phyloP scores from a whole-genome alignment of 2,888 invertebrate species.

The Pimpla rufipes region DNA sequence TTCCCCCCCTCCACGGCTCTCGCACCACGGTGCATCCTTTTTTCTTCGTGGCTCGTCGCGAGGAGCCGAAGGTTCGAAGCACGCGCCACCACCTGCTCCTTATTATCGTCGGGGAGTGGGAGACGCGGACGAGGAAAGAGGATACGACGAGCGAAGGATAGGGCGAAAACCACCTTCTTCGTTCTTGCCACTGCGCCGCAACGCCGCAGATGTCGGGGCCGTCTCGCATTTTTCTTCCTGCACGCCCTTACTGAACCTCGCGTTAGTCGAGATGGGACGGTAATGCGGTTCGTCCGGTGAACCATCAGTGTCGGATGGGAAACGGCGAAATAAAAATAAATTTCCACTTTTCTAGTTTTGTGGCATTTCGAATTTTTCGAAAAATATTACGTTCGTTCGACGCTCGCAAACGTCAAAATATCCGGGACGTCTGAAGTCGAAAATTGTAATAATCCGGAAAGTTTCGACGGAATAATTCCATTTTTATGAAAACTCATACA shows the following conservation, averaged over 20 bases:
- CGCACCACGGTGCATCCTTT: constrained; percentile 52
- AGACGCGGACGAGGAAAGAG: constrained; percentile 35
- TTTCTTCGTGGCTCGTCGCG: constrained; percentile 61
- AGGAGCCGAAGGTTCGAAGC: constrained; percentile 75
- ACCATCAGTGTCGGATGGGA: background rate
- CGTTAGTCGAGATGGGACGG: background rate
- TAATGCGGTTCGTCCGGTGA: constrained; percentile 1
- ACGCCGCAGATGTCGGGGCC: constrained; percentile 61
- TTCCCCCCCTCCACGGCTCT: constrained; percentile 8
- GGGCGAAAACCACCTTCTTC: constrained; percentile 53
- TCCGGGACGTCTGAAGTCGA: too few relatives aligned
- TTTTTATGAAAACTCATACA: too few relatives aligned
- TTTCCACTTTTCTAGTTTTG: background rate
- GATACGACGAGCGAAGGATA: constrained; percentile 33
- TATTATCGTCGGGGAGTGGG: constrained; percentile 77
- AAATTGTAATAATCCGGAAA: too few relatives aligned
- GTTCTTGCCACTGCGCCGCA: constrained; percentile 56
- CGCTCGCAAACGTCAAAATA: too few relatives aligned
- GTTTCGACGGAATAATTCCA: too few relatives aligned
- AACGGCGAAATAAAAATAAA: background rate
- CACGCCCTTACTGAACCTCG: constrained; percentile 23
- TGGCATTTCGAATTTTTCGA: background rate
- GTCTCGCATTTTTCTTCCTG: constrained; percentile 49
- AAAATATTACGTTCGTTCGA: too few relatives aligned
- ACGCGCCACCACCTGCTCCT: constrained; percentile 82